Evolutionary conservation across 2,888 invertebrate genomes (phyloP).

Genomic region (Aricia artaxerxes): DNA sequence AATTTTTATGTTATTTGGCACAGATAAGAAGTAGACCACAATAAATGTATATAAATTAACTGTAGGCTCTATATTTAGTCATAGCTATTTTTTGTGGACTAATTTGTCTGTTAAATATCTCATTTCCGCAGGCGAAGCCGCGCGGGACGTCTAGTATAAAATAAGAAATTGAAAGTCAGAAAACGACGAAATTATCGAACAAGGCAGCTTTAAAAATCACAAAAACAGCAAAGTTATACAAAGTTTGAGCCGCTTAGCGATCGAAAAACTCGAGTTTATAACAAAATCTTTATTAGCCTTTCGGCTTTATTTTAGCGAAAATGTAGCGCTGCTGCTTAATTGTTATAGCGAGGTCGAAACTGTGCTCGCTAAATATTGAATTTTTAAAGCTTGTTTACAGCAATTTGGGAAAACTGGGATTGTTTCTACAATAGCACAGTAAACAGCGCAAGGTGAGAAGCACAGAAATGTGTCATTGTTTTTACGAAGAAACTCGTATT

Average conservation of each 20-base stretch:
- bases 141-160: background rate
- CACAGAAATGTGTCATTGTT: conserved; percentile 1
- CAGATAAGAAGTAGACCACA: too few species aligned
- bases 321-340: conserved; percentile 63
- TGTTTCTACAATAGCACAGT: background rate
- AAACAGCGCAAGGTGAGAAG: background rate
- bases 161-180: background rate
- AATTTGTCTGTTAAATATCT: too few species aligned
- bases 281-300: conserved; percentile 63
- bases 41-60: too few species aligned
- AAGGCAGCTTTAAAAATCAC: conserved; percentile 2
- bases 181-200: conserved; percentile 24
- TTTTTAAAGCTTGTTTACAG: conserved; percentile 28
- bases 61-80: too few species aligned
- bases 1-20: too few species aligned
- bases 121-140: too few species aligned
- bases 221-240: conserved; percentile 17
- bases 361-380: conserved; percentile 31
- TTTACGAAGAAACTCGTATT: background rate
- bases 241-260: conserved; percentile 12
- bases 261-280: conserved; percentile 6
- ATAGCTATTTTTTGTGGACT: too few species aligned
- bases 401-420: conserved; percentile 17
- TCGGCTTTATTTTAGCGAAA: conserved; percentile 66
- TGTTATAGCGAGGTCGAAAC: conserved; percentile 52